phyloP scores from a whole-genome alignment of 2,113 vertebrate genomes.

The Eulemur rufifrons region DNA sequence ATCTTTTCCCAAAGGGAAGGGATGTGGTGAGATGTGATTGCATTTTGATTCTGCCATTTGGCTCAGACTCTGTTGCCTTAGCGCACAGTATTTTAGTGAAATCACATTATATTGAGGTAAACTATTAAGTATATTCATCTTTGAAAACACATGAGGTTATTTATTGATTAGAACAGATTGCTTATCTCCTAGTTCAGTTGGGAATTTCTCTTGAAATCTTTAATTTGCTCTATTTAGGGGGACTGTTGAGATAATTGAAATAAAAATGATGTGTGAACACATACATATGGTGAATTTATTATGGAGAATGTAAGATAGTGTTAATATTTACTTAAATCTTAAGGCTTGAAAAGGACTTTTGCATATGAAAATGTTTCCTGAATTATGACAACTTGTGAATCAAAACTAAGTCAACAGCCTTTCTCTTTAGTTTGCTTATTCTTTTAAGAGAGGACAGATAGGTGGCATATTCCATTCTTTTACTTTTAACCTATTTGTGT shows the following conservation, averaged over 20 bases:
- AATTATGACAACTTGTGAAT: slow-evolving; percentile 12
- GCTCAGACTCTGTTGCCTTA: not conserved
- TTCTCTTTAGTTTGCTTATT: not conserved
- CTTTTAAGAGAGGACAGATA: not conserved
- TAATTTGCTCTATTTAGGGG: not conserved
- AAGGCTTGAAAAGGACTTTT: not conserved
- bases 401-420: not conserved
- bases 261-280: not conserved
- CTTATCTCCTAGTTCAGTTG: slow-evolving; percentile 27
- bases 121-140: not conserved
- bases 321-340: slow-evolving; percentile 26
- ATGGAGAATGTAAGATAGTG: not conserved
- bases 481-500: not conserved
- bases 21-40: not conserved
- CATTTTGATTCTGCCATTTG: slow-evolving; percentile 2
- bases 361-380: slow-evolving; percentile 9
- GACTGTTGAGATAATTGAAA: not conserved
- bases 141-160: not conserved
- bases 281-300: not conserved
- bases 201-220: slow-evolving; percentile 10
- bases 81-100: not conserved
- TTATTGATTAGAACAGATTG: not conserved
- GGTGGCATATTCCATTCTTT: not conserved
- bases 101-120: slow-evolving; percentile 19
- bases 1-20: not conserved